Evolutionary conservation across 2,113 vertebrate species (phyloP), one percentile per base, ranked within the genome.

Genomic region (Pristiophorus japonicus): DNA sequence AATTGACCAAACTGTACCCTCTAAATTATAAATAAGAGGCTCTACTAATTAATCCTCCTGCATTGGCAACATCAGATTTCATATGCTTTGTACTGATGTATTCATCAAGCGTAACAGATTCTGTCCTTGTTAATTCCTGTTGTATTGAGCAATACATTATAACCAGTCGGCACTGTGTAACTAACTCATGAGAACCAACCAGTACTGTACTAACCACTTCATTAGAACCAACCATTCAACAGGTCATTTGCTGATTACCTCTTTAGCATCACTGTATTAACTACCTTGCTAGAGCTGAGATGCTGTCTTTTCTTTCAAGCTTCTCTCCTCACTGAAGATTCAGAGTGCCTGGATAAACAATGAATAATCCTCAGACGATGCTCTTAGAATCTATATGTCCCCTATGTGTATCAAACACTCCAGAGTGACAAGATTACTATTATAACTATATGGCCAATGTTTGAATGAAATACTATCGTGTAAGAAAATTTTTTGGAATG

Each of bases 341-440:
- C 16, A 16, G 34, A 38, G 59, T 92, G 55, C 16, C 14, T 63
- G 59, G 59, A 65, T 92, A 10, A 63, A 8, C 16, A 63, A 92
- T 81, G 18, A 65, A 92, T 92, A 34, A 63, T 92, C 34, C 59
- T 92, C 34, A n/a, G 62, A 63, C 34, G 63, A 92, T 63, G 34
- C 38, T 92, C n/a, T 62, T n/a, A 63, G 88, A 92, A 63, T 38
- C 55, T 63, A 62, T 30, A 91, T n/a, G 34, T 91, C 75, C 75
- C 5, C 18, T 18, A 91, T 63, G 88, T 90, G 55, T 91, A 59
- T 91, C 55, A 62, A 62, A 90, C 87, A 90, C 59, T 62, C 88
- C 62, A 92, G 88, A 38, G 88, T 92, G 88, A 92, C 88, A 92
- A 92, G 59, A 63, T 92, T 92, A 63, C 88, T 92, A 63, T 42